Evolutionary conservation across 2,113 vertebrate species (phyloP), one percentile per base, ranked within the genome.

Genomic region (Camelus dromedarius): DNA sequence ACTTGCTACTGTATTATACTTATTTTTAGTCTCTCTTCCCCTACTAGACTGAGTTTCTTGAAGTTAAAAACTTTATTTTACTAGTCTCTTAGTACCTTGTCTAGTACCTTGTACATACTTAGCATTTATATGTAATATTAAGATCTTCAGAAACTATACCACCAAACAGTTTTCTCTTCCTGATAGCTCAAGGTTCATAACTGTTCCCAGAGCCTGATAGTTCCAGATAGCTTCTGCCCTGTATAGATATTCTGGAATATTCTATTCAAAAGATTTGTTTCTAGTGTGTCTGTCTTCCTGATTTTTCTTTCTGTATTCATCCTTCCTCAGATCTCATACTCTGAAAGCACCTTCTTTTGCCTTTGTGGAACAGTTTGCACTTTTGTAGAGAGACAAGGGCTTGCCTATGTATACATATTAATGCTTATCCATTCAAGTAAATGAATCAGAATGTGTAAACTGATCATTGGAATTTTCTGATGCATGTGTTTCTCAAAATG

Each of bases 171-270:
- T 86, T 95, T 90, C 38, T 85, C 4, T 56, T 56, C 4, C 84
- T 94, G 15, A 38, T 82, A 83, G 30, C 38, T 82, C 28, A 85
- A 89, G 19, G 8, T 95, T 91, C 54, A 92, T 9, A 93, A 48
- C 16, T 93, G 3, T 95, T 87, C 46, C 12, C 9, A 91, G 54
- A 80, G 32, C 19, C 19, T 58, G 11, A 93, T 50, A 79, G 38
- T 94, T 93, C 52, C n/a, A 81, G 70, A 60, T 83, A 52, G 2
- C n/a, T 96, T 95, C 75, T 93, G 14, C 26, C 66, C 94, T 93
- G 14, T 32, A 30, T 84, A 96, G 75, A 69, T 96, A 91, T 62
- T 95, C 58, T 93, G n/a, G 42, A 82, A 86, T 96, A 93, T 75
- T 95, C 6, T 93, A 18, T 90, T 80, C 22, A 89, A 93, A 86